Evolutionary conservation across 2,113 vertebrate genomes (phyloP).

Genomic region (Tupaia chinensis): DNA sequence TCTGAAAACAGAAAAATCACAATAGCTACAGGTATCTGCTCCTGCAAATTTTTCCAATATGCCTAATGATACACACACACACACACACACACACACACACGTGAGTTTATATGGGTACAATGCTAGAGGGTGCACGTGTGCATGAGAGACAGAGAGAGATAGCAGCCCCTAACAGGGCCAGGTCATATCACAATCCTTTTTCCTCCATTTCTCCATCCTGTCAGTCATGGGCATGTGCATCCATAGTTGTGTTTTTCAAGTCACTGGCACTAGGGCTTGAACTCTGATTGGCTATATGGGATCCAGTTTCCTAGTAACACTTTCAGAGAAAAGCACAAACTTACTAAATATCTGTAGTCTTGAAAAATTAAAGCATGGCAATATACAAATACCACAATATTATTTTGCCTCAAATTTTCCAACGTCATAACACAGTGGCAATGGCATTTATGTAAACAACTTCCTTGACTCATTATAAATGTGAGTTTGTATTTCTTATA

Average conservation of each 20-base stretch:
- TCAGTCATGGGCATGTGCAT: too few relatives aligned
- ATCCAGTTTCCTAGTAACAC: neutral
- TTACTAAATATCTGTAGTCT: neutral
- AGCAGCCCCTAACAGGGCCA: too few relatives aligned
- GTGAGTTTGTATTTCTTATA: constrained; percentile 8
- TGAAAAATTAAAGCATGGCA: neutral
- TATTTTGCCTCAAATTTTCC: neutral
- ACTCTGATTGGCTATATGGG: too few relatives aligned
- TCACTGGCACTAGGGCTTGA: too few relatives aligned
- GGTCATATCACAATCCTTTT: too few relatives aligned
- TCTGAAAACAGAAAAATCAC: constrained; percentile 56
- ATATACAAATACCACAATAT: neutral
- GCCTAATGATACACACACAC: neutral
- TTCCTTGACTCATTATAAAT: neutral
- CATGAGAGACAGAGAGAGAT: too few relatives aligned
- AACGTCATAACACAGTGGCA: neutral
- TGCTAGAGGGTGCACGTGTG: too few relatives aligned
- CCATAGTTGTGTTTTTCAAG: too few relatives aligned
- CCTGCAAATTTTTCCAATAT: neutral
- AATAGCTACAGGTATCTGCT: neutral
- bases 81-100: too few relatives aligned
- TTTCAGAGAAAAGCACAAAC: constrained; percentile 27
- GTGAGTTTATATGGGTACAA: too few relatives aligned
- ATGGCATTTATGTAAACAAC: neutral
- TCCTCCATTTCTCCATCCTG: too few relatives aligned